Conservation (phyloP, 2,113 vertebrate species). For the Onychostruthus taczanowskii region DNA sequence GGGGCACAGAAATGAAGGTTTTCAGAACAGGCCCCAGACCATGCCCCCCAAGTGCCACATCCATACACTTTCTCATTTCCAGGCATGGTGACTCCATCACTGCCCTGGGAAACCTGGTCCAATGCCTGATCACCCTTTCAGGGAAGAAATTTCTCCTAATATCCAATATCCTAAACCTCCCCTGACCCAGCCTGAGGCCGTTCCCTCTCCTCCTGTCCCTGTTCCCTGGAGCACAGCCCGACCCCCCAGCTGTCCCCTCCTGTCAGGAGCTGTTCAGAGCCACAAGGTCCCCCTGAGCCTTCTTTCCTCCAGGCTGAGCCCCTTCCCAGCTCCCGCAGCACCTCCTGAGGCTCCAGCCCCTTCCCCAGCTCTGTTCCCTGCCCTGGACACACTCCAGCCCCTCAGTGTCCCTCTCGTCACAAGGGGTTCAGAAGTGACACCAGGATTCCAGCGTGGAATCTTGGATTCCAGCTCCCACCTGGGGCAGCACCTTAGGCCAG, state of each 20-base stretch:
- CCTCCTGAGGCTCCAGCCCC: neutral
- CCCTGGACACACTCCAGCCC: accelerated
- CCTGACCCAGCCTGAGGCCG: accelerated
- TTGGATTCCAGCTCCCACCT: neutral
- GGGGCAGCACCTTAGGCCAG: neutral
- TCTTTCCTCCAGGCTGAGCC: neutral
- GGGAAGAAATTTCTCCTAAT: neutral
- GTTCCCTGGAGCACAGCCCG: neutral
- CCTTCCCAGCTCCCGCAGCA: neutral
- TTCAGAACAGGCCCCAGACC: neutral
- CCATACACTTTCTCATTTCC: neutral
- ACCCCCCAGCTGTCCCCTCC: neutral
- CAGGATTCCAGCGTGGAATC: neutral
- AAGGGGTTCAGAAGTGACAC: neutral
- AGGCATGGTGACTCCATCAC: neutral
- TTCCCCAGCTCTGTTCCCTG: neutral
- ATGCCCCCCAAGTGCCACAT: neutral
- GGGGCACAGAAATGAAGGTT: accelerated
- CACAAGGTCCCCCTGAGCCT: neutral
- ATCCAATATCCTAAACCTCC: neutral
- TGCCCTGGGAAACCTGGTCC: neutral
- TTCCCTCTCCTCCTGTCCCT: neutral
- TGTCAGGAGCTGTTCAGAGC: neutral
- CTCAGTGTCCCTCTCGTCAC: accelerated
- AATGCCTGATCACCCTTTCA: neutral